Percentiles rank a stretch among this genome's conserved stretches.
Conservation (phyloP, 2,113 vertebrate genomes). For the Fukomys damarensis region DNA sequence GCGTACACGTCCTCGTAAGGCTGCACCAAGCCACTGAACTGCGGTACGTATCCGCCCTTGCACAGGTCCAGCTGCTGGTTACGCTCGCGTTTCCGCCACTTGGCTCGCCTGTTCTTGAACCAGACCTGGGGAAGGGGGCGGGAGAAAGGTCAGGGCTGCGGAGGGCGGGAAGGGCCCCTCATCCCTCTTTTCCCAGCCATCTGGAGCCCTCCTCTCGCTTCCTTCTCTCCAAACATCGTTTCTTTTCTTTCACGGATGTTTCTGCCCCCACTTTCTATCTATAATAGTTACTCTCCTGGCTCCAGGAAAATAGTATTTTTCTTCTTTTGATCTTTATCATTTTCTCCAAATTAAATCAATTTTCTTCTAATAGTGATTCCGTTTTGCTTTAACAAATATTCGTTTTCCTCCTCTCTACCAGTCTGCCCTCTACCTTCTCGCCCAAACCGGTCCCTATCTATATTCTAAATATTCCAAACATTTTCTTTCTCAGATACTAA, state of each 20-base stretch:
- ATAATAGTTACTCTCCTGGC: constrained; percentile 20
- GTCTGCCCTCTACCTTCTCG: neutral
- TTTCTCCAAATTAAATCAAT: neutral
- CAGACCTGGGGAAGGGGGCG: constrained; percentile 90
- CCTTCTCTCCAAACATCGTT: neutral
- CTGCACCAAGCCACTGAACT: constrained; percentile 98
- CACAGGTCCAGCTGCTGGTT: constrained; percentile 99
- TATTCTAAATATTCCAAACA: neutral
- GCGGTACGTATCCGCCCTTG: constrained; percentile 99
- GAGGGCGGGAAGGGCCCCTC: neutral
- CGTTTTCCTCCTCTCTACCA: constrained; percentile 3
- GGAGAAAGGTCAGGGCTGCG: constrained; percentile 48
- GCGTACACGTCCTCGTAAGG: constrained; percentile 99
- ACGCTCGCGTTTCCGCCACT: constrained; percentile 98
- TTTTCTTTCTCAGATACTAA: constrained; percentile 23
- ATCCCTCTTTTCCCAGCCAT: neutral
- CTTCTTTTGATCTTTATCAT: neutral
- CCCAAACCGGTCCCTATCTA: neutral
- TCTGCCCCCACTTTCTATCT: constrained; percentile 13
- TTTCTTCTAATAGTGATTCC: constrained; percentile 1
- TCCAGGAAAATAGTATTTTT: neutral
- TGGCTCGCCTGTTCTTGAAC: constrained; percentile 99
- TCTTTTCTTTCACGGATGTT: neutral
- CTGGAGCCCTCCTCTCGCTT: neutral
- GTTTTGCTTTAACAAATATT: constrained; percentile 43